Conservation (phyloP, 1,140 invertebrate species). For the Ceratina australensis region DNA sequence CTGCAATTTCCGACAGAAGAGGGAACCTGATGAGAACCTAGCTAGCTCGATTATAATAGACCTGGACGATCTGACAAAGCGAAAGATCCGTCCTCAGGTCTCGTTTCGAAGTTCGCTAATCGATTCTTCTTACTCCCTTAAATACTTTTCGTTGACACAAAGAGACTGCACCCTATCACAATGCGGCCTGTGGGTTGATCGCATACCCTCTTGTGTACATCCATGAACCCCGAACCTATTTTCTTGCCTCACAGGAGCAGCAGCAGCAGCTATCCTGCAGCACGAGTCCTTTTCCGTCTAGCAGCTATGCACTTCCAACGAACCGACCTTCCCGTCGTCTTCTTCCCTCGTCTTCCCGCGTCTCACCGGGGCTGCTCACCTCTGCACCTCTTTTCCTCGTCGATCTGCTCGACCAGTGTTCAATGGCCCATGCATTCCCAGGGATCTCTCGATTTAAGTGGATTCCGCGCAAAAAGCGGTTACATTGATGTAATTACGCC, state of each 20-base stretch:
- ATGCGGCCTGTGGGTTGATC: constrained; percentile 52
- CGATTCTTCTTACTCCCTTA: not conserved
- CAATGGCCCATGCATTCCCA: not conserved
- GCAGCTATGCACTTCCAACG: constrained; percentile 22
- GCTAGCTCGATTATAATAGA: constrained; percentile 18
- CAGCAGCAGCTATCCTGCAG: constrained; percentile 13
- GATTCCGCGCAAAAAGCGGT: not conserved
- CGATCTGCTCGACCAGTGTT: not conserved
- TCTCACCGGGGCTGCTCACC: no score
- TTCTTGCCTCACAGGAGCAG: constrained; percentile 35
- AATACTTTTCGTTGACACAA: not conserved
- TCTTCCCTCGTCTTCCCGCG: not conserved
- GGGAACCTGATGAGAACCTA: not conserved
- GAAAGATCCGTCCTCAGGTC: not conserved
- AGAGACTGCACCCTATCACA: constrained; percentile 1
- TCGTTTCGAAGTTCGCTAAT: not conserved
- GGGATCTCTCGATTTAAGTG: not conserved
- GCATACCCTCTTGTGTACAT: constrained; percentile 20
- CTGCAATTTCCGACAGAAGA: constrained; percentile 5
- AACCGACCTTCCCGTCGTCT: not conserved
- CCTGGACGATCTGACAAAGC: not conserved
- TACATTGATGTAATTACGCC: constrained; percentile 3
- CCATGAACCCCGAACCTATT: constrained; percentile 43
- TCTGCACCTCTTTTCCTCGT: not conserved
- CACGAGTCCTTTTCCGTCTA: constrained; percentile 1